These are phyloP conservation scores for Cryptoleucopteryx plumbea DNA, from an alignment of 2,113 vertebrate genomes.

Conservation along the genomic window DNA sequence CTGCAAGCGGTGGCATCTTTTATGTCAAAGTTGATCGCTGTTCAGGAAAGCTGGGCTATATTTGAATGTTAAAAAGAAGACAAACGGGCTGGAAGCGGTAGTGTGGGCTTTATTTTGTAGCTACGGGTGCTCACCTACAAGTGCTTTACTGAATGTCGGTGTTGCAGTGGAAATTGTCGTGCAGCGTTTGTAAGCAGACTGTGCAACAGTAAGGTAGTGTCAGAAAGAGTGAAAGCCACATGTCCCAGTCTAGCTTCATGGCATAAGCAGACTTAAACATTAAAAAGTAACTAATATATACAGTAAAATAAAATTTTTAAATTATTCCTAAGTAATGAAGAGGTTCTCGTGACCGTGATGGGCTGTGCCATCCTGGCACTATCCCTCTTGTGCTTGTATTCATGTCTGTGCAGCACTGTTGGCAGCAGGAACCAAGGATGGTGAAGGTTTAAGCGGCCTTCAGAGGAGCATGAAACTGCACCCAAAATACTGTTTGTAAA, in stretches of 20 bases:
- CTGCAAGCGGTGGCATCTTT: not conserved
- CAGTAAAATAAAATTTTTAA: not conserved
- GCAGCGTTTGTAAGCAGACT: not conserved
- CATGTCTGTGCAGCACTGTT: not conserved
- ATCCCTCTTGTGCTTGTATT: not conserved
- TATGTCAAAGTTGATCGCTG: not conserved
- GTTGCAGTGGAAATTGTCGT: not conserved
- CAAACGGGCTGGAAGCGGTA: not conserved
- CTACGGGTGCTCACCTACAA: fast-evolving
- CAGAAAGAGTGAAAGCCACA: not conserved
- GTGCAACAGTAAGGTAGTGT: not conserved
- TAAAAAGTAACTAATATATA: not conserved
- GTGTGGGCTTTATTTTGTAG: not conserved
- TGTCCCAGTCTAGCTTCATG: not conserved
- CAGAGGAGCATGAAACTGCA: not conserved
- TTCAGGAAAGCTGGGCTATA: not conserved
- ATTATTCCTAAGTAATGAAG: not conserved
- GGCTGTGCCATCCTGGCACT: not conserved
- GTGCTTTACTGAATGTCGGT: not conserved
- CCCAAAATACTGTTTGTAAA: not conserved
- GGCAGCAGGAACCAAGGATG: not conserved
- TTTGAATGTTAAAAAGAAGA: not conserved
- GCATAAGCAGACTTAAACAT: not conserved
- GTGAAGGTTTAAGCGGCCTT: not conserved
- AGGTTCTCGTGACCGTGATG: not conserved